Evolutionary conservation across 2,113 vertebrate species (phyloP).

Genomic region (Istiophorus platypterus): DNA sequence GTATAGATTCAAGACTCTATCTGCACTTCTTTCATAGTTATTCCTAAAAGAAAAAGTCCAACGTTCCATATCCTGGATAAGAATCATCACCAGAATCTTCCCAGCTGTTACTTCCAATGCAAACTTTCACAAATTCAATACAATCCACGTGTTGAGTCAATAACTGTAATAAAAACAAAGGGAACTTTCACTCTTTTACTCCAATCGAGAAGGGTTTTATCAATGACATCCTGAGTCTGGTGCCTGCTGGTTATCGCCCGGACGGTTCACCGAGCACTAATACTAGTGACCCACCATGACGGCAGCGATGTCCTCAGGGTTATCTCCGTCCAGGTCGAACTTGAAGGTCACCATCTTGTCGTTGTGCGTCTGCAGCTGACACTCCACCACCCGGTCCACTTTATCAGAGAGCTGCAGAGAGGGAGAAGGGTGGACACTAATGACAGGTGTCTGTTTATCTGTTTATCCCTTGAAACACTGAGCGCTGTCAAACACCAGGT

Average conservation of each 20-base stretch:
- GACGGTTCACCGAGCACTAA: not conserved
- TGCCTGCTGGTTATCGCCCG: not conserved
- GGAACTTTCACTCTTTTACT: not conserved
- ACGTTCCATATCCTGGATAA: not conserved
- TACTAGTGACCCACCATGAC: conserved; percentile 90
- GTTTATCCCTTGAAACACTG: not conserved
- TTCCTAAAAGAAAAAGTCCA: no score
- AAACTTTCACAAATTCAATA: not conserved
- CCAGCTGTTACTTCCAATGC: not conserved
- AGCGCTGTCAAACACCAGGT: conserved; percentile 26
- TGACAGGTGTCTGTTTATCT: conserved; percentile 31
- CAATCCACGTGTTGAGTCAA: not conserved
- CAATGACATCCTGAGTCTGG: not conserved
- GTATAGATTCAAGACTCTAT: no score
- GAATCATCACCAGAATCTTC: no score
- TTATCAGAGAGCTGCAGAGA: conserved; percentile 92
- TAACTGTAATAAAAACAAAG: not conserved
- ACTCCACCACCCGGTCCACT: conserved; percentile 96
- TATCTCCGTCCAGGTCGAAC: conserved; percentile 97
- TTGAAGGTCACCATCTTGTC: conserved; percentile 99
- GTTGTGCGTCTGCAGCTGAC: conserved; percentile 98
- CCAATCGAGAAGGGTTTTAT: not conserved
- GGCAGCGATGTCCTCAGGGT: conserved; percentile 93
- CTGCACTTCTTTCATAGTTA: not conserved
- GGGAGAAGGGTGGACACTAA: not conserved